phyloP scores from a whole-genome alignment of 2,888 invertebrate species.

The Clostera curtula region DNA sequence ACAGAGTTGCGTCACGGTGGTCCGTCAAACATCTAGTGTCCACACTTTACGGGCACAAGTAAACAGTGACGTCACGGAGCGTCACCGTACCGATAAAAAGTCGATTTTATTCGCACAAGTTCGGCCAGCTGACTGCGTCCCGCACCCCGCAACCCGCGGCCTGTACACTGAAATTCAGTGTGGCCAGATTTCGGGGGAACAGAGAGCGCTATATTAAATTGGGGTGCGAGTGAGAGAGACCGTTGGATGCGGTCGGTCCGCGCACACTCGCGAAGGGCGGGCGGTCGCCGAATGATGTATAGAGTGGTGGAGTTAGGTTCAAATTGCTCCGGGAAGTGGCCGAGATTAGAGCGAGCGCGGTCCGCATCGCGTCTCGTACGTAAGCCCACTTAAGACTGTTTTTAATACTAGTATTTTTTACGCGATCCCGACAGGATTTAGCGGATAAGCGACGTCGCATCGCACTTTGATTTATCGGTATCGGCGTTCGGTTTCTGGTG shows the following conservation, averaged over 20 bases:
- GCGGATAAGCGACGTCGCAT: constrained; percentile 70
- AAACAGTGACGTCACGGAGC: constrained; percentile 74
- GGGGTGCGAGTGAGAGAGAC: constrained; percentile 37
- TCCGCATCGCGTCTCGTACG: constrained; percentile 77
- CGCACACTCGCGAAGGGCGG: constrained; percentile 66
- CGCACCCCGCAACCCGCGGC: constrained; percentile 38
- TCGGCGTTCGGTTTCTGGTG: constrained; percentile 67
- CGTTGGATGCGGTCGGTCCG: constrained; percentile 35
- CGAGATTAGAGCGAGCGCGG: constrained; percentile 81
- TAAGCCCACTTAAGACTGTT: constrained; percentile 83
- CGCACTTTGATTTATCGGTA: constrained; percentile 74
- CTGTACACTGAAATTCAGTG: constrained; percentile 59
- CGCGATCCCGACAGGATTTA: constrained; percentile 75
- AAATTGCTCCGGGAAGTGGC: constrained; percentile 85
- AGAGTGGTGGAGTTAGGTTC: constrained; percentile 83
- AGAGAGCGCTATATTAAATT: constrained; percentile 28
- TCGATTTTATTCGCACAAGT: constrained; percentile 74
- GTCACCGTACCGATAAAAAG: constrained; percentile 73
- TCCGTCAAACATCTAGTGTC: constrained; percentile 45
- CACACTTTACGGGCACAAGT: constrained; percentile 52
- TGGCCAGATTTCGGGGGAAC: constrained; percentile 59
- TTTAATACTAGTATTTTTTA: constrained; percentile 82
- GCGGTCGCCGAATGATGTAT: constrained; percentile 78
- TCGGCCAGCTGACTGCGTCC: constrained; percentile 70
- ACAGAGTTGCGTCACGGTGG: constrained; percentile 35